Evolutionary conservation across 2,888 invertebrate genomes (phyloP).

Genomic region (Cepaea hortensis): DNA sequence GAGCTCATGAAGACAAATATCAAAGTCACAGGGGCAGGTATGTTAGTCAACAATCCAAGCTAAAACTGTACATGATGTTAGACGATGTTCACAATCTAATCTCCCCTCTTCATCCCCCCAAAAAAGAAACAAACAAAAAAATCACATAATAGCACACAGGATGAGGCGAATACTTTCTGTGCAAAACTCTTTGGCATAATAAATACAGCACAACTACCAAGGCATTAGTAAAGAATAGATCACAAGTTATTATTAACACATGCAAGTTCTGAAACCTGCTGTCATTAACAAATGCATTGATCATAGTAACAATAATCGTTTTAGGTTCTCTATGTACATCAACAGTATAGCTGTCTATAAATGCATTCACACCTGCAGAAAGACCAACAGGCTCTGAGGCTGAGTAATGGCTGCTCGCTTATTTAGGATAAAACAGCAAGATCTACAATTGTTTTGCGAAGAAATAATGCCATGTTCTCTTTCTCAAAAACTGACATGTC

Average conservation of each 20-base stretch:
- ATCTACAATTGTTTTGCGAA: too few relatives aligned
- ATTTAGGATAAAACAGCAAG: neutral
- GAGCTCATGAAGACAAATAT: neutral
- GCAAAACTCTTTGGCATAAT: conserved; percentile 16
- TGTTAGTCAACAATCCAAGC: neutral
- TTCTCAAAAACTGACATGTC: neutral
- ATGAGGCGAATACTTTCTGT: neutral
- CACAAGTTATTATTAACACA: neutral
- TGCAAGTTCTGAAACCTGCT: neutral
- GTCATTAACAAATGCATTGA: conserved; percentile 11
- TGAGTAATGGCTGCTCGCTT: neutral
- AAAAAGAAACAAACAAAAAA: neutral
- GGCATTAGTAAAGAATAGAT: conserved; percentile 19
- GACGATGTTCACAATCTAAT: neutral
- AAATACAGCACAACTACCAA: neutral
- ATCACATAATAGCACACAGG: neutral
- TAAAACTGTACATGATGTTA: neutral
- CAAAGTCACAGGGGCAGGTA: neutral
- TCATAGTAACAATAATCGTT: neutral
- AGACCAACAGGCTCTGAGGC: neutral
- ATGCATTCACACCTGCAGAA: too few relatives aligned
- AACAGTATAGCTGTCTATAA: conserved; percentile 7
- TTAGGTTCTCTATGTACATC: conserved; percentile 16
- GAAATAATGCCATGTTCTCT: neutral
- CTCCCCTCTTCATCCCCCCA: too few relatives aligned